Evolutionary conservation across 2,888 invertebrate species (phyloP).

Genomic region (Seira ritae): DNA sequence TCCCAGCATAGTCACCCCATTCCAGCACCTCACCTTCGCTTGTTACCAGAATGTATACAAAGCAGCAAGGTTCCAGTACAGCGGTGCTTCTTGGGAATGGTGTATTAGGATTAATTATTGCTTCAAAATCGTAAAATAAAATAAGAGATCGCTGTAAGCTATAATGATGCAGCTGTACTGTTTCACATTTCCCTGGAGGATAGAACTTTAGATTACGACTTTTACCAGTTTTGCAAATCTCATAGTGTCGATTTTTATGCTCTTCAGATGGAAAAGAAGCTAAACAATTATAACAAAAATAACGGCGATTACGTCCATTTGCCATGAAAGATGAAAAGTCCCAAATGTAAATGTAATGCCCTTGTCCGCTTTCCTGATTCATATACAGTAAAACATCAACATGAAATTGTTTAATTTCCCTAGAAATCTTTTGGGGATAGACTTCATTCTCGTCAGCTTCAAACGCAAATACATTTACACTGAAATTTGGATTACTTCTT

Average conservation of each 20-base stretch:
- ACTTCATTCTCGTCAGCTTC: not conserved
- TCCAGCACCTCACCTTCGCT: constrained; percentile 17
- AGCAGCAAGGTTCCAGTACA: constrained; percentile 31
- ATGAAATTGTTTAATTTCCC: constrained; percentile 14
- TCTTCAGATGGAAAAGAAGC: not conserved
- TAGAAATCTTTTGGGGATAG: not conserved
- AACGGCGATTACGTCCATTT: not conserved
- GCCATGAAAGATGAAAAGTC: constrained; percentile 28
- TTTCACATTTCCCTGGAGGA: not conserved
- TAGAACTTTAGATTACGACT: constrained; percentile 22
- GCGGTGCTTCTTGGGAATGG: not conserved
- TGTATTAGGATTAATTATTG: not conserved
- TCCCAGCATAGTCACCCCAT: constrained; percentile 8
- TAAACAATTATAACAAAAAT: constrained; percentile 33
- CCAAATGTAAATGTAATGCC: constrained; percentile 8
- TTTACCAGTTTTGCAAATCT: constrained; percentile 22
- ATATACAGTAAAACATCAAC: not conserved
- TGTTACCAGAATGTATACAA: not conserved
- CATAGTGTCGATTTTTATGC: not conserved
- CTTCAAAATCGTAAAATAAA: constrained; percentile 42
- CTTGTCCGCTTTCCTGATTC: not conserved
- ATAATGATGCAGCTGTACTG: constrained; percentile 9
- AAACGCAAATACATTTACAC: constrained; percentile 33
- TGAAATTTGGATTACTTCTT: constrained; percentile 11
- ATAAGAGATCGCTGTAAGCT: constrained; percentile 18